Base-by-base conservation (phyloP, 1,140 invertebrate species). In the Varroa destructor region DNA sequence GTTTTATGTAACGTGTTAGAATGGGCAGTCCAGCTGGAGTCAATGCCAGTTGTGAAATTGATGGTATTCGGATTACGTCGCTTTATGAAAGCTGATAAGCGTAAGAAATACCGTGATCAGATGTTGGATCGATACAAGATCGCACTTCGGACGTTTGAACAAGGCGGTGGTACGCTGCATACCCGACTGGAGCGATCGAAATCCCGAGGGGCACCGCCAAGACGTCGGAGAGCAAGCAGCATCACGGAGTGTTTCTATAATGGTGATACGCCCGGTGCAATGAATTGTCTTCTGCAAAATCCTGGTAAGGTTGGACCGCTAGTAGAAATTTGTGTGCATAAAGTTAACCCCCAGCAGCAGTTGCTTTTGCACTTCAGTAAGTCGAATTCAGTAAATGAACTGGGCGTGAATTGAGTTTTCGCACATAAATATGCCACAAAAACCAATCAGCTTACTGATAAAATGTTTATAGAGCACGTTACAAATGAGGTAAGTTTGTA, bases 241-340 rank as follows among this genome's bases (percentile, higher is more conserved):
- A 67, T 67, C 61, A 67, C 61, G 12, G 61, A 67, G 8, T 67
- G 61, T 37, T 67, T 43, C 37, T 67, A 67, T 67, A 67, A 67
- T 46, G 61, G 61, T 4, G 61, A 67, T 46, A 67, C 61, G 12
- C 5, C 36, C 40, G 61, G 61, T 8, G 61, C 61, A 12, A 67
- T 67, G 61, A 67, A 67, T 3, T 67, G 61, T 8, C 36, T 67
- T 40, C 12, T 46, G 2, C 61, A 67, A 46, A 40, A 67, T 36
- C 40, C 61, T 43, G 61, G 61, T 67, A 12, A 67, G 61, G 14
- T n/a, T 56, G n/a, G 10, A 10, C 55, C n/a, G 10, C 55, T 10
- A n/a, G 55, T 37, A 58, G 3, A 58, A 42, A 58, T 25, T 25
- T 25, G 25, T 25, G 25, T 25, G 25, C 25, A 25, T 25, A 25